These are phyloP conservation scores for Ambastaia sidthimunki DNA, from an alignment of 2,797 vertebrate genomes.

Conservation along the genomic window DNA sequence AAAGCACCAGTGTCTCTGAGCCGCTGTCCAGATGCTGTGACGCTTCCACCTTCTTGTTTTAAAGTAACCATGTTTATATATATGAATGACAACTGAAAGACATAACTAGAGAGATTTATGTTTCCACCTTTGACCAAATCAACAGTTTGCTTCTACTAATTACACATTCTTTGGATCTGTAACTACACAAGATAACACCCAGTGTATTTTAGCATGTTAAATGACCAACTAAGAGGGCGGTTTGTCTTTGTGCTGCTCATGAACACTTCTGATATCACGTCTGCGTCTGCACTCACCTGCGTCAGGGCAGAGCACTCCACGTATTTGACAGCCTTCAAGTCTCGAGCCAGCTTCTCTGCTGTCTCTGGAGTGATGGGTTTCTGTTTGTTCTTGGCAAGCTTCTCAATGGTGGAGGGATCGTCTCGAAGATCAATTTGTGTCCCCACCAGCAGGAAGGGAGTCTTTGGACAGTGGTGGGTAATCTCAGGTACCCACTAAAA, in stretches of 20 bases:
- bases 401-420: conserved; percentile 83
- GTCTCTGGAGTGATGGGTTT: conserved; percentile 83
- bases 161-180: neutral
- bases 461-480: conserved; percentile 87
- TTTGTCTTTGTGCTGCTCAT: neutral
- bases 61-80: neutral
- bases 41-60: conserved; percentile 67
- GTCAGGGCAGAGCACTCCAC: conserved; percentile 84
- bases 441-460: conserved; percentile 83
- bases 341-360: conserved; percentile 81
- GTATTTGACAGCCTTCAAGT: conserved; percentile 84
- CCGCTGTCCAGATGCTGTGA: conserved; percentile 55
- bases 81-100: neutral
- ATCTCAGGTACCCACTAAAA: conserved; percentile 84
- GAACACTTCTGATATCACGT: neutral
- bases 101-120: neutral
- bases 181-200: neutral
- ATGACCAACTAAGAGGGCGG: no score
- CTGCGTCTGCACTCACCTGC: conserved; percentile 69
- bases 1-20: conserved; percentile 53
- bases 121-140: neutral
- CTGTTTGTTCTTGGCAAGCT: conserved; percentile 86
- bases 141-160: neutral
- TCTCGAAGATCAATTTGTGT: conserved; percentile 85
- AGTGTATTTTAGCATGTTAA: neutral